Evolutionary conservation across 2,113 vertebrate species (phyloP).

Genomic region (Nanorana parkeri): DNA sequence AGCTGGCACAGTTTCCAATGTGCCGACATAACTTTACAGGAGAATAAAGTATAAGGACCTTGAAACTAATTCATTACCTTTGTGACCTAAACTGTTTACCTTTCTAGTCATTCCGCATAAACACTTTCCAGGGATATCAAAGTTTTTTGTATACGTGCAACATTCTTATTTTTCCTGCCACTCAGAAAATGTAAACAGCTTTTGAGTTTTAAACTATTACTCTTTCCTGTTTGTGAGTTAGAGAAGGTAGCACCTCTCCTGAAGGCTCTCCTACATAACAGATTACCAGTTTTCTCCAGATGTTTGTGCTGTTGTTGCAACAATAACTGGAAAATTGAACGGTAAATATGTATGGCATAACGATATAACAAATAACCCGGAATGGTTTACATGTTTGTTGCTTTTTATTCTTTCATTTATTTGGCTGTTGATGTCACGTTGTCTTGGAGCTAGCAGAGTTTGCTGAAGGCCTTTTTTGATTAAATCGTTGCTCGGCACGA

Average conservation of each 20-base stretch:
- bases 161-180: constrained; percentile 10
- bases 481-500: constrained; percentile 1
- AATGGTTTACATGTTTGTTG: neutral
- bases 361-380: neutral
- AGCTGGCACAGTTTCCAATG: no score
- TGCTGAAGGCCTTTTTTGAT: constrained; percentile 10
- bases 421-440: neutral
- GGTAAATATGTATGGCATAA: neutral
- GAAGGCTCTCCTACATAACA: neutral
- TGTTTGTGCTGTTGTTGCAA: neutral
- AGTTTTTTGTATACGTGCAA: constrained; percentile 3
- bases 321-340: neutral
- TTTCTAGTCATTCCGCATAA: constrained; percentile 11
- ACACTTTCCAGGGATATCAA: constrained; percentile 4
- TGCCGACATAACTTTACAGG: no score
- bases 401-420: constrained; percentile 4
- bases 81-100: constrained; percentile 12
- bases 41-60: neutral
- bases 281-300: neutral
- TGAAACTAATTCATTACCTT: constrained; percentile 20
- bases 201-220: neutral
- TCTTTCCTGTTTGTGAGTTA: constrained; percentile 3
- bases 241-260: neutral
- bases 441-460: neutral
- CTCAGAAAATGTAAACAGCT: neutral